Conservation (phyloP, 2,888 invertebrate species). For the Drosophila phalerata region DNA sequence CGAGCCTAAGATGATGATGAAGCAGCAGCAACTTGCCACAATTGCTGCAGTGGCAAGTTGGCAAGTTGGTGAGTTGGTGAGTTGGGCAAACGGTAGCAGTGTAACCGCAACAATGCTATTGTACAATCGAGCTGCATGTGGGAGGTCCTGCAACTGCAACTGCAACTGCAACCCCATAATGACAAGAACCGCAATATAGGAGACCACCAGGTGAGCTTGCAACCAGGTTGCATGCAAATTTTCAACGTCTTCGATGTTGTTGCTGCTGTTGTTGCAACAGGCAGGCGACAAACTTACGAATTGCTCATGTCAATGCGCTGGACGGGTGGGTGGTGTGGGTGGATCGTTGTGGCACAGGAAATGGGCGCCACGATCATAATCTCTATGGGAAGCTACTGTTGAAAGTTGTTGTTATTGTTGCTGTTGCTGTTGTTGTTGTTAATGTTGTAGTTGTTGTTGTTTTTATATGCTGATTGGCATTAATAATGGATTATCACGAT, state of each 20-base stretch:
- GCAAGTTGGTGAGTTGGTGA: constrained; percentile 1
- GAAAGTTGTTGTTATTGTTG: constrained; percentile 43
- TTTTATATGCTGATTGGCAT: constrained; percentile 85
- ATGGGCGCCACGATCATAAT: constrained; percentile 78
- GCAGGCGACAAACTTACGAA: constrained; percentile 84
- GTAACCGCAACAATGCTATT: constrained; percentile 66
- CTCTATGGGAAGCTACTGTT: constrained; percentile 69
- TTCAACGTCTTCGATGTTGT: constrained; percentile 13
- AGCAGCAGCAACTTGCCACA: constrained; percentile 31
- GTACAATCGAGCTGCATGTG: constrained; percentile 71
- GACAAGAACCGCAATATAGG: constrained; percentile 71
- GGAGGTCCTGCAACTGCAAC: constrained; percentile 71
- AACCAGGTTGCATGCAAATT: constrained; percentile 71
- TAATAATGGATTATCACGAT: constrained; percentile 86
- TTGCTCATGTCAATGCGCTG: constrained; percentile 76
- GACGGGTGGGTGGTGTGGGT: constrained; percentile 44
- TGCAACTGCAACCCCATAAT: constrained; percentile 63
- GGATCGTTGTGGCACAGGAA: constrained; percentile 38
- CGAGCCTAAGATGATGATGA: constrained; percentile 27
- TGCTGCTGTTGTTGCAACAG: constrained; percentile 1
- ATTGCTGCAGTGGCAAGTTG: constrained; percentile 20
- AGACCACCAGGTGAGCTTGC: constrained; percentile 71
- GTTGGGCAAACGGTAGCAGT: constrained; percentile 73
- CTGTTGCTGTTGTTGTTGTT: constrained; percentile 29
- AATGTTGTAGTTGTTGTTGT: constrained; percentile 34